Evolutionary conservation across 1,140 invertebrate species (phyloP).

Genomic region (Drosophila hydei): DNA sequence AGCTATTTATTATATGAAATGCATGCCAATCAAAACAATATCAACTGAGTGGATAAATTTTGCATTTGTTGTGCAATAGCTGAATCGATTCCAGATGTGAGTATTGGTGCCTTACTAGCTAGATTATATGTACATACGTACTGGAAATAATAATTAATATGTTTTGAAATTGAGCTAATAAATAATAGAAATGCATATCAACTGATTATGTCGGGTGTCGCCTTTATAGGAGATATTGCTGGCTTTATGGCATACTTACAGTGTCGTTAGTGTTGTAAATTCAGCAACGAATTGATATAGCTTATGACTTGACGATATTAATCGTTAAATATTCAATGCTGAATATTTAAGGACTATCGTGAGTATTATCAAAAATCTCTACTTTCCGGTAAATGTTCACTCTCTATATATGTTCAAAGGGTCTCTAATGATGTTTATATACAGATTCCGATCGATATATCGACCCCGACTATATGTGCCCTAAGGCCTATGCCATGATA

Average conservation of each 20-base stretch:
- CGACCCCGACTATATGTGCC: background rate
- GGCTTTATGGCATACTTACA: slow-evolving; percentile 42
- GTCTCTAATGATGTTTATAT: slow-evolving; percentile 19
- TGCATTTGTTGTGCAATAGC: slow-evolving; percentile 4
- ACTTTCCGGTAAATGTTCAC: slow-evolving; percentile 83
- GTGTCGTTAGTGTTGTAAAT: slow-evolving; percentile 17
- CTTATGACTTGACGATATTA: slow-evolving; percentile 52
- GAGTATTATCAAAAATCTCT: slow-evolving; percentile 52
- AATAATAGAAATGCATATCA: slow-evolving; percentile 3
- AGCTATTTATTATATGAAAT: background rate
- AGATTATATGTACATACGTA: background rate
- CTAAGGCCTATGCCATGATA: slow-evolving; percentile 27
- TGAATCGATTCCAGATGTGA: slow-evolving; percentile 12
- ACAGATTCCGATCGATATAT: slow-evolving; percentile 11
- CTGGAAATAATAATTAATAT: slow-evolving; percentile 10
- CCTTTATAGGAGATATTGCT: slow-evolving; percentile 15
- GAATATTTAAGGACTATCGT: slow-evolving; percentile 77
- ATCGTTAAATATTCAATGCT: slow-evolving; percentile 67
- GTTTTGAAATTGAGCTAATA: slow-evolving; percentile 8
- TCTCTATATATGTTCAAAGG: slow-evolving; percentile 70
- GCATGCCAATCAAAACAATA: slow-evolving; percentile 8
- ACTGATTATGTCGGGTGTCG: background rate
- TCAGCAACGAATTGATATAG: slow-evolving; percentile 22
- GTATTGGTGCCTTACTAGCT: background rate
- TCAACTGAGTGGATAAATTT: background rate